These are phyloP conservation scores for Anthophora plumipes DNA, from an alignment of 2,888 invertebrate species.

Conservation along the genomic window DNA sequence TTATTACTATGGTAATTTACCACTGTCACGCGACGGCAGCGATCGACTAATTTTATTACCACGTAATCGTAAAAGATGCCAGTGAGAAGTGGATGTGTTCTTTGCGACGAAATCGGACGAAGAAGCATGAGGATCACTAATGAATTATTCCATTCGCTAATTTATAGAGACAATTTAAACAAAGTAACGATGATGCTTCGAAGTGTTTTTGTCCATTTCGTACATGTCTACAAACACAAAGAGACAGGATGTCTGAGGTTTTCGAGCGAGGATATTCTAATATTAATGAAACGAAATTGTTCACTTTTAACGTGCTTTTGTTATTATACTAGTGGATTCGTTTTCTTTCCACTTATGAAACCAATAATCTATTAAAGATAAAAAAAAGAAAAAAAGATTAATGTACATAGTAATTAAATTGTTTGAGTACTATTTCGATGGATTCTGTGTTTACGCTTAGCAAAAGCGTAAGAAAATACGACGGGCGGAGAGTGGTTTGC, in stretches of 20 bases:
- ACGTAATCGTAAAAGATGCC: constrained; percentile 53
- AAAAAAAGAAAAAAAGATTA: constrained; percentile 58
- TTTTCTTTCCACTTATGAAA: constrained; percentile 67
- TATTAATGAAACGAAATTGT: constrained; percentile 37
- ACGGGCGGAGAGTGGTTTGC: constrained; percentile 67
- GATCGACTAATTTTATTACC: constrained; percentile 64
- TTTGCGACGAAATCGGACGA: constrained; percentile 53
- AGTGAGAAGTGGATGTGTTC: constrained; percentile 59
- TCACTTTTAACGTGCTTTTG: constrained; percentile 47
- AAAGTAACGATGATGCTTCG: constrained; percentile 40
- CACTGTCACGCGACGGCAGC: constrained; percentile 41
- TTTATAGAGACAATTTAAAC: constrained; percentile 48
- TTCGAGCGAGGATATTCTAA: constrained; percentile 32
- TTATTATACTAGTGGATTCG: constrained; percentile 57
- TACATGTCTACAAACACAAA: constrained; percentile 45
- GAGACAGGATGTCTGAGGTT: constrained; percentile 22
- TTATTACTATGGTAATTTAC: constrained; percentile 54
- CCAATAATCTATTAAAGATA: constrained; percentile 55
- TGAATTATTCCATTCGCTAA: constrained; percentile 45
- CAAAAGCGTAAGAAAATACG: constrained; percentile 41
- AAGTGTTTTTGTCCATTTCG: constrained; percentile 51
- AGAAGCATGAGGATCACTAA: constrained; percentile 32
- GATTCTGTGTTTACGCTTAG: constrained; percentile 68
- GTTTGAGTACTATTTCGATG: constrained; percentile 75
- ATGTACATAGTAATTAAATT: constrained; percentile 80